phyloP scores from a whole-genome alignment of 2,888 invertebrate species.

The Tenthredo notha region DNA sequence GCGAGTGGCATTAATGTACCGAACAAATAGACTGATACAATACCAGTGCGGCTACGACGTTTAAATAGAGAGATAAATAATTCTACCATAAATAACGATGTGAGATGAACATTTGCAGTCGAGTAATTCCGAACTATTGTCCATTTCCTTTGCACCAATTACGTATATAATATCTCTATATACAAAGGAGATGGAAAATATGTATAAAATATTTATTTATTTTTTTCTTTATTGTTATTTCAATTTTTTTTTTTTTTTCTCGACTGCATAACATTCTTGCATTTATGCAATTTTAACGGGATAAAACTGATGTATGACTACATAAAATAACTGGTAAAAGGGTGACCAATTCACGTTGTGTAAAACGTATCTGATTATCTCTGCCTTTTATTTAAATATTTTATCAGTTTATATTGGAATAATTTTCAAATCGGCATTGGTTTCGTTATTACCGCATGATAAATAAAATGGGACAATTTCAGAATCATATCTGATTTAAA shows the following conservation, averaged over 20 bases:
- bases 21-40: slow-evolving; percentile 39
- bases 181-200: not conserved
- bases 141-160: no score
- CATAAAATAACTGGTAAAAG: slow-evolving; percentile 22
- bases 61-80: slow-evolving; percentile 16
- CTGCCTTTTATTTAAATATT: not conserved
- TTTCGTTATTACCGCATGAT: not conserved
- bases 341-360: slow-evolving; percentile 40
- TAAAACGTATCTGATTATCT: slow-evolving; percentile 5
- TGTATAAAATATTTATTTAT: not conserved
- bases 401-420: not conserved
- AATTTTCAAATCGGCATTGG: not conserved
- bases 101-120: not conserved
- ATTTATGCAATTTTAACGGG: not conserved
- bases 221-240: not conserved
- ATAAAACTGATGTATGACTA: not conserved
- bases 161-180: not conserved
- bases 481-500: not conserved
- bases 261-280: not conserved
- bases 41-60: slow-evolving; percentile 50
- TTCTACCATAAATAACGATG: slow-evolving; percentile 6
- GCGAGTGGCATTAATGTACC: slow-evolving; percentile 51
- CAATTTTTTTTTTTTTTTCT: not conserved
- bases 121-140: not conserved
- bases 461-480: not conserved